phyloP scores from a whole-genome alignment of 2,888 invertebrate species.

The Chymomyza caudatula region DNA sequence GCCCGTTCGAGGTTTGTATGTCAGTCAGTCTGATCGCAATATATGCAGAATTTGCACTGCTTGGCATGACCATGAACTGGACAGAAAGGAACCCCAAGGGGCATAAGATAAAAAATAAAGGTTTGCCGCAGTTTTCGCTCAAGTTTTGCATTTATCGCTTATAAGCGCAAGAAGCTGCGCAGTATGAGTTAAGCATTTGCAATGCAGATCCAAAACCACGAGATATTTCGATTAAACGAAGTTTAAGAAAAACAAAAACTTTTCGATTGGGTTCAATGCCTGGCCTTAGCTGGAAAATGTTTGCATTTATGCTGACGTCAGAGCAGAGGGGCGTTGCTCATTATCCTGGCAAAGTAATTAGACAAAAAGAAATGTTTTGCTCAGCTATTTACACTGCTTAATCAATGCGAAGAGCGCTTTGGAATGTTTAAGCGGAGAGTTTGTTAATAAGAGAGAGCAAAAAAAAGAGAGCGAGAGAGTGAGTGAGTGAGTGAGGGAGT shows the following conservation, averaged over 20 bases:
- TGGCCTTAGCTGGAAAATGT: constrained; percentile 54
- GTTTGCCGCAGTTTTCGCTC: constrained; percentile 58
- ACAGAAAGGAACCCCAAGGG: constrained; percentile 9
- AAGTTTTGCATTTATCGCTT: constrained; percentile 59
- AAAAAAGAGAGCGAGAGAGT: neutral
- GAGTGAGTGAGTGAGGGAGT: neutral
- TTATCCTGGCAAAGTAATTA: neutral
- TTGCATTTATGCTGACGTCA: neutral
- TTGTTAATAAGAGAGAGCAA: neutral
- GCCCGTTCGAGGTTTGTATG: constrained; percentile 42
- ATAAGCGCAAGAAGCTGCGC: constrained; percentile 49
- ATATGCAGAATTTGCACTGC: constrained; percentile 59
- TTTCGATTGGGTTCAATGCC: constrained; percentile 47
- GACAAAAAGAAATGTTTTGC: neutral
- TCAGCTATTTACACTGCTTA: neutral
- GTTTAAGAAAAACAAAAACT: neutral
- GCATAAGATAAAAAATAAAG: constrained; percentile 26
- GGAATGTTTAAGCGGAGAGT: neutral
- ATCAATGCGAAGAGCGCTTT: neutral
- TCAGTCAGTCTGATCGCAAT: constrained; percentile 34
- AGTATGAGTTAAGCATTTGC: constrained; percentile 44
- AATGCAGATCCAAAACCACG: constrained; percentile 46
- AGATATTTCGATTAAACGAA: constrained; percentile 3
- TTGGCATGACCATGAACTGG: constrained; percentile 57
- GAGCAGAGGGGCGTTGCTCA: neutral